Base-by-base conservation (phyloP, 2,113 vertebrate species). In the Myrmophylax atrothorax region DNA sequence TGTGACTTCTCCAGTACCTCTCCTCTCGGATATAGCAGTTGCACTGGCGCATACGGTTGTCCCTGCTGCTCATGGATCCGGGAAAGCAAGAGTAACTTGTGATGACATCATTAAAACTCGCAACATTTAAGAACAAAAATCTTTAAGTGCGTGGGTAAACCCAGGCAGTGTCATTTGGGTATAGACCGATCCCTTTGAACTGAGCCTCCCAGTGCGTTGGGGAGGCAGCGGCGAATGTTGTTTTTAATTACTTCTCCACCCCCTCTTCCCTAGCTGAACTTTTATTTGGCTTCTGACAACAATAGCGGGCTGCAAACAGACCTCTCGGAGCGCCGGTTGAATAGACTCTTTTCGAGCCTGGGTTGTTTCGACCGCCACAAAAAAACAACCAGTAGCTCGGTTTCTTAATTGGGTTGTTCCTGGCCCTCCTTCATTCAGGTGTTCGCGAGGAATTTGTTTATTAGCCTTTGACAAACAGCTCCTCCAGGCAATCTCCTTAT, bases 401-500 rank as follows among this genome's bases (percentile, higher is more conserved):
- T 94, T 97, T 97, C 97, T 96, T 98, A 98, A 99, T 98, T 98
- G 98, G 98, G 96, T 93, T 90, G 96, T 94, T 91, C 89, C 93
- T 87, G 89, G 89, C 73, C 84, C 79, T 85, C 91, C 94, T 87
- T 97, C 96, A 98, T 98, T 98, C 97, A 97, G 97, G 97, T 96
- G 95, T 83, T 97, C 90, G 49, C 33, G 8, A 93, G 96, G 96
- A 97, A 97, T 97, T 96, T 97, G 96, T 98, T 97, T 98, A 97
- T 97, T 95, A 97, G 95, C 73, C 88, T 97, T 97, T 96, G 97
- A 98, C 97, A 97, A 98, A 97, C 97, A 98, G 98, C 98, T 98
- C 98, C 97, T 97, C 98, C 98, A 98, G 89, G 98, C 98, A 99
- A 98, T 99, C 98, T 98, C 94, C 97, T 98, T 98, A 80, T 96